phyloP scores from a whole-genome alignment of 2,113 vertebrate genomes.

The Aspidoscelis tigris region DNA sequence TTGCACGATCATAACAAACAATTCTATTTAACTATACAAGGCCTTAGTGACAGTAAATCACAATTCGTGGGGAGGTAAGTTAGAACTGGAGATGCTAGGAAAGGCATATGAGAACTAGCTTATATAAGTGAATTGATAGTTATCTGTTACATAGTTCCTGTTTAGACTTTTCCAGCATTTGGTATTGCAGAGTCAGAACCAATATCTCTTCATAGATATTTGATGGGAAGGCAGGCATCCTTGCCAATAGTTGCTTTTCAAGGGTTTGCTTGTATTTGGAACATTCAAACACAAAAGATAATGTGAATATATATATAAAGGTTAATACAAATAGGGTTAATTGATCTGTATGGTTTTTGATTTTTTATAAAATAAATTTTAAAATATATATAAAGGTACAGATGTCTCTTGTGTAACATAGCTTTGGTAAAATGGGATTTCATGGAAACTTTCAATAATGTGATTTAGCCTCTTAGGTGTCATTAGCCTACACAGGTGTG shows the following conservation, averaged over 20 bases:
- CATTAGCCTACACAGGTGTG: too few species aligned
- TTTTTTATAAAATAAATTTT: too few species aligned
- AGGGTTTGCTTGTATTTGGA: neutral
- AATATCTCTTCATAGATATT: neutral
- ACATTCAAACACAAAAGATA: neutral
- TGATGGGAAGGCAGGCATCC: constrained; percentile 3
- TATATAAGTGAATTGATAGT: neutral
- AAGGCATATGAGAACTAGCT: neutral
- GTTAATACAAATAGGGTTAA: too few species aligned
- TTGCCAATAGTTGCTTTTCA: neutral
- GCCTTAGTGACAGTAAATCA: neutral
- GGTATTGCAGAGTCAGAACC: neutral
- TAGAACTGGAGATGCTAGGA: neutral
- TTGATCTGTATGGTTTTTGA: too few species aligned
- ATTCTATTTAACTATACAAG: neutral
- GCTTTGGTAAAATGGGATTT: too few species aligned
- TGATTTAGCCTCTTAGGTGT: too few species aligned
- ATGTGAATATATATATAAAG: neutral
- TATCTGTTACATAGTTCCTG: neutral
- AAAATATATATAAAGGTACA: neutral
- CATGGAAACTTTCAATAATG: too few species aligned
- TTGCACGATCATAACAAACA: neutral
- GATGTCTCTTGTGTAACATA: too few species aligned
- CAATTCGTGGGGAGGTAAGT: neutral
- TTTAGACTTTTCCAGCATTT: neutral